These are phyloP conservation scores for Daktulosphaira vitifoliae DNA, from an alignment of 1,140 invertebrate species.

Conservation along the genomic window DNA sequence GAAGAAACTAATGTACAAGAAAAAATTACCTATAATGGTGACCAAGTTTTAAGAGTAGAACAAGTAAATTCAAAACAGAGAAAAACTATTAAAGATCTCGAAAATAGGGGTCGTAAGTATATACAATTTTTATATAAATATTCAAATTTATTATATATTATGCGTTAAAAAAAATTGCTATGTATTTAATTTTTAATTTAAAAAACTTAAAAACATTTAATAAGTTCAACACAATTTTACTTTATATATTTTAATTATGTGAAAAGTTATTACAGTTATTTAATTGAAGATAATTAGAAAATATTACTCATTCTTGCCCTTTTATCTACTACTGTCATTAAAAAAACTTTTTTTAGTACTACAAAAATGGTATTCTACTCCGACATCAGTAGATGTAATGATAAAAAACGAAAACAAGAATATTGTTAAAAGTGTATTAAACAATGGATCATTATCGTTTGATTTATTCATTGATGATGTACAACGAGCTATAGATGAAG, in stretches of 20 bases:
- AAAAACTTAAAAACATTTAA: too few relatives aligned
- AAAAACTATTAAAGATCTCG: slow-evolving; percentile 35
- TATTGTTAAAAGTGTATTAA: slow-evolving; percentile 38
- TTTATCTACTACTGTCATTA: too few relatives aligned
- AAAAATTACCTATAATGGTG: slow-evolving; percentile 35
- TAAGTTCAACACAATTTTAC: too few relatives aligned
- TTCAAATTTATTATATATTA: too few relatives aligned
- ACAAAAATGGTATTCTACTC: slow-evolving; percentile 38
- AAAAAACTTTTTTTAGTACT: slow-evolving; percentile 36
- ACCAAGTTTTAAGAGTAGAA: slow-evolving; percentile 36
- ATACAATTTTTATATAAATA: neutral
- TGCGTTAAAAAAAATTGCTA: too few relatives aligned
- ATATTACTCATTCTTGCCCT: too few relatives aligned
- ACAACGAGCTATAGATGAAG: slow-evolving; percentile 63
- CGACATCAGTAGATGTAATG: slow-evolving; percentile 38
- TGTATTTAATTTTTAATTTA: too few relatives aligned
- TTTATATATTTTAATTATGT: too few relatives aligned
- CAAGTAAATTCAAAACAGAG: slow-evolving; percentile 29
- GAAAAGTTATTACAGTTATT: too few relatives aligned
- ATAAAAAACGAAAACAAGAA: slow-evolving; percentile 36
- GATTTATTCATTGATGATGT: slow-evolving; percentile 62
- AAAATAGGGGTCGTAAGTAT: slow-evolving; percentile 37
- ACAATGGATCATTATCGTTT: slow-evolving; percentile 45
- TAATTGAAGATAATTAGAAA: too few relatives aligned
- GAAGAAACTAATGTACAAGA: neutral